These are phyloP conservation scores for Drosophila conformis DNA, from an alignment of 2,888 invertebrate genomes.

Conservation along the genomic window DNA sequence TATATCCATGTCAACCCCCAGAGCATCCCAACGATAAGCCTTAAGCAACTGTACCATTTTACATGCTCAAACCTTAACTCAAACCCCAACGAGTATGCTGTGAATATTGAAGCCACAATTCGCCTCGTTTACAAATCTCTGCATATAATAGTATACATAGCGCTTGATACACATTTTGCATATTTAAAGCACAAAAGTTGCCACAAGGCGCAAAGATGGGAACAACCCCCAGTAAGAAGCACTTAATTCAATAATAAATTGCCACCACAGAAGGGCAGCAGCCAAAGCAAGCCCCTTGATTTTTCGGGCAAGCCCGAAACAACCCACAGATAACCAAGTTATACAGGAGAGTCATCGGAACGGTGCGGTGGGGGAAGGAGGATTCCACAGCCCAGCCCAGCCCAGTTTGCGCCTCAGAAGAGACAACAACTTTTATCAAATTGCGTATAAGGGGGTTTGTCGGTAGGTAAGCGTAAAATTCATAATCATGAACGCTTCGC, in stretches of 20 bases:
- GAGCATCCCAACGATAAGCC: constrained; percentile 52
- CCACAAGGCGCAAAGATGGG: constrained; percentile 34
- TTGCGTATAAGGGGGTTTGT: constrained; percentile 79
- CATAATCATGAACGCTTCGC: constrained; percentile 80
- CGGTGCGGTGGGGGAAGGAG: constrained; percentile 6
- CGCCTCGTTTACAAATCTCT: constrained; percentile 36
- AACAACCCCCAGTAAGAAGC: constrained; percentile 65
- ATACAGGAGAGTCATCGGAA: constrained; percentile 28
- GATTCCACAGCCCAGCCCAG: constrained; percentile 18
- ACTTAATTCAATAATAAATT: constrained; percentile 81
- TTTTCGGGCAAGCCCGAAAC: constrained; percentile 52
- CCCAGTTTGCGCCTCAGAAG: constrained; percentile 71
- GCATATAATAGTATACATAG: constrained; percentile 20
- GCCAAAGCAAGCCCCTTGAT: constrained; percentile 49
- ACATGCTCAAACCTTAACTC: constrained; percentile 76
- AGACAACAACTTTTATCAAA: constrained; percentile 73
- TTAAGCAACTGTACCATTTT: constrained; percentile 74
- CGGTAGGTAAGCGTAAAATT: constrained; percentile 84
- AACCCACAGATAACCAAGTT: constrained; percentile 70
- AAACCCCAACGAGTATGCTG: constrained; percentile 58
- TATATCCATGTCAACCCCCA: constrained; percentile 46
- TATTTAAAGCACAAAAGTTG: constrained; percentile 61
- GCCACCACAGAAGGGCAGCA: constrained; percentile 61
- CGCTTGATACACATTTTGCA: constrained; percentile 67
- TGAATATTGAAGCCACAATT: constrained; percentile 54